Percentiles rank a stretch among this genome's conserved stretches.
Conservation (phyloP, 2,113 vertebrate species). For the Lophius piscatorius region DNA sequence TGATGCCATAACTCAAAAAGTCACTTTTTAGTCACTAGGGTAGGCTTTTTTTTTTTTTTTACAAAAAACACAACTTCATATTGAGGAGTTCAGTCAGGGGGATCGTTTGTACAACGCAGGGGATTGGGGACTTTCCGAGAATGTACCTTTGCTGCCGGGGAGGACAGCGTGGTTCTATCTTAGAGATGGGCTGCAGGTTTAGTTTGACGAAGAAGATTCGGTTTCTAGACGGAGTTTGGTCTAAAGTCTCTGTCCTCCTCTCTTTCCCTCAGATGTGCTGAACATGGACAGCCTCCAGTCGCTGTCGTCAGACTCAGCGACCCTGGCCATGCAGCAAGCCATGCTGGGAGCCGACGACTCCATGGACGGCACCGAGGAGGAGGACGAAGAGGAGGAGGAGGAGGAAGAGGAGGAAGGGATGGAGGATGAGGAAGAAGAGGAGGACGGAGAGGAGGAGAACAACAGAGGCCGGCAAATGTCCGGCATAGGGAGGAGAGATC, state of each 20-base stretch:
- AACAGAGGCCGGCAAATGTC: slow-evolving; percentile 83
- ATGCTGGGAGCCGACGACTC: slow-evolving; percentile 95
- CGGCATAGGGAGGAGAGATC: slow-evolving; percentile 81
- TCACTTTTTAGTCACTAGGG: no score
- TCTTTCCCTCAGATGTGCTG: slow-evolving; percentile 83
- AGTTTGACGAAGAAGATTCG: no score
- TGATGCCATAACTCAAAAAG: no score
- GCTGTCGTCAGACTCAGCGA: slow-evolving; percentile 93
- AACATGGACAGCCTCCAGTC: slow-evolving; percentile 93
- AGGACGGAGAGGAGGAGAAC: slow-evolving; percentile 84
- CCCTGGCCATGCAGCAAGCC: slow-evolving; percentile 97
- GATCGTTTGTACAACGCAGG: no score
- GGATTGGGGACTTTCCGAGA: no score
- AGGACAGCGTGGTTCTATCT: no score
- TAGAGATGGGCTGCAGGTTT: no score
- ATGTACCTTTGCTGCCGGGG: no score
- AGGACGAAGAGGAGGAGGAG: slow-evolving; percentile 88
- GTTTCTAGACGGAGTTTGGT: background rate
- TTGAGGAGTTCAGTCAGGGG: no score
- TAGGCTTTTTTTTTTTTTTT: no score
- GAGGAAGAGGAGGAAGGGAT: slow-evolving; percentile 83
- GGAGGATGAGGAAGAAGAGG: slow-evolving; percentile 78
- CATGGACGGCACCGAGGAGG: slow-evolving; percentile 91
- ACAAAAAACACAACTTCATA: no score
- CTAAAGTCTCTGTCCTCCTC: background rate